Evolutionary conservation across 1,140 invertebrate genomes (phyloP), one percentile per base, ranked within the genome.

Genomic region (Zaprionus ghesquierei): DNA sequence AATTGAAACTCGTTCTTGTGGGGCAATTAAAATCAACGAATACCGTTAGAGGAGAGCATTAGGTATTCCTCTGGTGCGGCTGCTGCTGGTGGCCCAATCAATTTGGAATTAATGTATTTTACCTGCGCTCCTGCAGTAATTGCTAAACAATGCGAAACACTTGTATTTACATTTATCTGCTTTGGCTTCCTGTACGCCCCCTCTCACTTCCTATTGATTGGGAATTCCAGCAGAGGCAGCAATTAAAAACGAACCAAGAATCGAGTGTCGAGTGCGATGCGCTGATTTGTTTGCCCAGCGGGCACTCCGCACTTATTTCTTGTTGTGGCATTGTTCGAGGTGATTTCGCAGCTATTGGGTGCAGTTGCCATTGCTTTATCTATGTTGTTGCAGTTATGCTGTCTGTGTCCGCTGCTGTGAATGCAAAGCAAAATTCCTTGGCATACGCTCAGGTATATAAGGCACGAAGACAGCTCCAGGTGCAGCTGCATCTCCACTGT

Each of bases 61-160:
- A 59, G 31, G 13, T 38, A 25, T 22, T 25, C 27, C 51, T 6
- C 13, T 31, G 25, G 29, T 49, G 31, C 31, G 4, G 31, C 10
- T 13, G 13, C 35, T 41, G n/a, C 1, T 15, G n/a, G 35, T 41
- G 3, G 35, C 35, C 66, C 68, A 69, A 75, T 70, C 72, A 75
- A 53, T 70, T 70, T 58, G 72, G 72, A 25, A 75, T 69, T 75
- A 75, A 60, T 62, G 71, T 56, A 53, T 58, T 58, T 69, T 9
- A 50, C 20, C 55, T 55, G 12, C 13, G 63, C 33, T 54, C 41
- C 20, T 41, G 27, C 25, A 69, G 70, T 77, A 77, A 77, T 77
- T 77, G 74, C 59, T 60, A 69, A 69, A 74, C 70, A 69, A 77
- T 77, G 63, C 69, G 71, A 56, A 76, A 56, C 56, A 71, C 69